Percentiles rank a stretch among this genome's conserved stretches.
Evolutionary conservation across 2,113 vertebrate species (phyloP).

Genomic region (Camelus dromedarius): DNA sequence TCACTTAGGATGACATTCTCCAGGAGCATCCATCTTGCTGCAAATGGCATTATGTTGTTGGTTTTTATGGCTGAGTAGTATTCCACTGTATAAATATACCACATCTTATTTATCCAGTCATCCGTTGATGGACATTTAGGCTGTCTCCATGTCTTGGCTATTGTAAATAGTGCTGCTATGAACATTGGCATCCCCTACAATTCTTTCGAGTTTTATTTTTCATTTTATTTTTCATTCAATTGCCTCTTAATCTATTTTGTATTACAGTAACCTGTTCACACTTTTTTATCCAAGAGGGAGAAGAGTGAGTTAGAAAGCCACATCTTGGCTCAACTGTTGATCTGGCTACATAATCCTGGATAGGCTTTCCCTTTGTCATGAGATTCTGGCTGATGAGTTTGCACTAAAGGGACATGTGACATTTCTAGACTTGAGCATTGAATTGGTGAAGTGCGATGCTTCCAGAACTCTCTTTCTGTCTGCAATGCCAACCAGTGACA

Average conservation of each 20-base stretch:
- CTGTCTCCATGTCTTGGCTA: no score
- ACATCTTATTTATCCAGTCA: no score
- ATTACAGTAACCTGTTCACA: not conserved
- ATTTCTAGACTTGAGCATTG: not conserved
- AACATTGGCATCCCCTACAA: not conserved
- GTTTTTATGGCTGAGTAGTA: no score
- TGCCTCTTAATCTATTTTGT: constrained; percentile 5
- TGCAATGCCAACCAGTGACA: not conserved
- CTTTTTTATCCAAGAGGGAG: not conserved
- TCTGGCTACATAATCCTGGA: not conserved
- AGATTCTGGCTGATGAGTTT: not conserved
- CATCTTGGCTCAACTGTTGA: constrained; percentile 14
- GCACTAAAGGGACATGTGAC: not conserved
- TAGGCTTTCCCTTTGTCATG: not conserved
- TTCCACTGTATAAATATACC: no score
- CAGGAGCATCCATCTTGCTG: no score
- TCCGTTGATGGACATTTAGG: no score
- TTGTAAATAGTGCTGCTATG: no score
- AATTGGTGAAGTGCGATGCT: not conserved
- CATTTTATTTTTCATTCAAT: not conserved
- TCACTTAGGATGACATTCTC: no score
- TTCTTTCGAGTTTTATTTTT: not conserved
- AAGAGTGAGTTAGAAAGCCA: constrained; percentile 23
- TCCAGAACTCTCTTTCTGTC: not conserved
- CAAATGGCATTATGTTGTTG: no score